Evolutionary conservation across 1,140 invertebrate species (phyloP).

Genomic region (Probaryconus sp.): DNA sequence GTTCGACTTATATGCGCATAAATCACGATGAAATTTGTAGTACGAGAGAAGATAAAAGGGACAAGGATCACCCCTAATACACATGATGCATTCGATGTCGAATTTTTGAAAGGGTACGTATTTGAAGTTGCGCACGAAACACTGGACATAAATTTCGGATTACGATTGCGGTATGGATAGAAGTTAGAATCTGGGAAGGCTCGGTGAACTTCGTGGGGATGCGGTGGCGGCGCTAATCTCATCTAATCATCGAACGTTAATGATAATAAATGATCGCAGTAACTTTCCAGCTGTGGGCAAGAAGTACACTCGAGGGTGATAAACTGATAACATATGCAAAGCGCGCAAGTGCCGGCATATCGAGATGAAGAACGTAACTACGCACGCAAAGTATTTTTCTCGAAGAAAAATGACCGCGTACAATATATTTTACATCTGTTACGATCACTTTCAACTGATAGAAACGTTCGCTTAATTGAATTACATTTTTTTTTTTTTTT

Average conservation of each 20-base stretch:
- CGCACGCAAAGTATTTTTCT: conserved; percentile 35
- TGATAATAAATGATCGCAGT: conserved; percentile 59
- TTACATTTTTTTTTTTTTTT: conserved; percentile 13
- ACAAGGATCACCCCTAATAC: no score
- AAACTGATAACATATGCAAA: conserved; percentile 62
- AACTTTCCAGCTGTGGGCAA: conserved; percentile 57
- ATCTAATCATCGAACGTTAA: conserved; percentile 64
- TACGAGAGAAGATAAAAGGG: no score
- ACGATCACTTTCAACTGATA: conserved; percentile 16
- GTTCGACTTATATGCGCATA: no score
- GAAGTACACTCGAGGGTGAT: conserved; percentile 56
- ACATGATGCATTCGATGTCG: background rate
- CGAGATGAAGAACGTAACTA: conserved; percentile 51
- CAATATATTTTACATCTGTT: conserved; percentile 27
- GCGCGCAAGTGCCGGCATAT: conserved; percentile 38
- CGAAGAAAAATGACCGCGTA: conserved; percentile 44
- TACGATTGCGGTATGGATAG: conserved; percentile 52
- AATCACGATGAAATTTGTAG: no score
- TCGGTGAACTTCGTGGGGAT: conserved; percentile 34
- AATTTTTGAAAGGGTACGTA: conserved; percentile 7
- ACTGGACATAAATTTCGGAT: conserved; percentile 49
- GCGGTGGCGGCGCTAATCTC: conserved; percentile 57
- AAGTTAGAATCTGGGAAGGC: conserved; percentile 40
- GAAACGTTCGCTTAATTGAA: conserved; percentile 28
- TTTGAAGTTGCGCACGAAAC: conserved; percentile 37